Evolutionary conservation across 2,888 invertebrate species (phyloP), one percentile per base, ranked within the genome.

Genomic region (Heteromyza rotundicornis): DNA sequence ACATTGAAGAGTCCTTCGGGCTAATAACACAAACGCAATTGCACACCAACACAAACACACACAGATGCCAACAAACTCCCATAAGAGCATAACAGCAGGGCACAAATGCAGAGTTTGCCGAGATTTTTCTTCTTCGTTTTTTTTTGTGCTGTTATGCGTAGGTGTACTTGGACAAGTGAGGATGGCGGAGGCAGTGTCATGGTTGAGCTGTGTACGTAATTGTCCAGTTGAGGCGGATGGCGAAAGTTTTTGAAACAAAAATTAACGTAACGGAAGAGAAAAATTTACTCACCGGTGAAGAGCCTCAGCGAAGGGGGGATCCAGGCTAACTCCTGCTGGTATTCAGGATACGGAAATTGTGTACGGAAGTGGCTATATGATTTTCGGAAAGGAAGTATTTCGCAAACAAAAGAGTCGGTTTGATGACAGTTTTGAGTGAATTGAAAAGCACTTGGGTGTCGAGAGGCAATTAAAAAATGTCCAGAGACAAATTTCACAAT

Each of bases 11-110:
- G 66, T 60, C 67, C 73, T 74, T 72, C 71, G 70, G 75, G 75
- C 74, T 74, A 74, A 74, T 74, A 74, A 74, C 74, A 75, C 74
- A 74, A 74, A 75, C 67, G 75, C 73, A 74, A 75, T 75, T 74
- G n/a, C n/a, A 74, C 69, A 74, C 66, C 50, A 35, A 57, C 57
- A 50, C 36, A 22, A 22, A 35, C 57, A 51, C 47, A 47, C 32
- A 27, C 16, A 57, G 27, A 19, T 16, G 10, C 55, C 22, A 40
- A 40, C 24, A 27, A 17, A 56, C 16, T 16, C 55, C 19, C 24
- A 56, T 24, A 52, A 27, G 27, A 17, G 49, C 8, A 17, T 32
- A 47, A 16, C 7, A 1, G 32, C 47, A 49, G 19, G 5, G 8
- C 40, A 40, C 10, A 40, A 40, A 10, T 14, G 47, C 47, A 19